Percentiles rank a stretch among this genome's conserved stretches.
phyloP scores from a whole-genome alignment of 2,888 invertebrate genomes.

The Eupithecia centaureata region DNA sequence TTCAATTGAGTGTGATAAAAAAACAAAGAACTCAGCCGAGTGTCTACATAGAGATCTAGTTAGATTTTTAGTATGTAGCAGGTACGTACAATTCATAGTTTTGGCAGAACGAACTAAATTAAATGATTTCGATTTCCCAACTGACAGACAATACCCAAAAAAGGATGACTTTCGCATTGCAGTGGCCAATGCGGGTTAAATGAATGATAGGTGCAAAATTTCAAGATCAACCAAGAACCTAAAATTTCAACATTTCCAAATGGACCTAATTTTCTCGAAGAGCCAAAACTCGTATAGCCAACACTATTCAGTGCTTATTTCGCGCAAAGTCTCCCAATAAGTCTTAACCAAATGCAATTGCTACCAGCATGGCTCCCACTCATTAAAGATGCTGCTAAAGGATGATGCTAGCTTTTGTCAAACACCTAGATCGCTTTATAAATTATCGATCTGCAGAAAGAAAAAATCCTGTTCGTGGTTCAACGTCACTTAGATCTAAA shows the following conservation, averaged over 20 bases:
- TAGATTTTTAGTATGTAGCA: neutral
- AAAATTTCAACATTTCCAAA: neutral
- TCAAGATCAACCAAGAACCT: neutral
- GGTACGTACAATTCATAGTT: neutral
- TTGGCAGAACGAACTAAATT: neutral
- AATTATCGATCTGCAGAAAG: neutral
- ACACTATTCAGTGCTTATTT: slow-evolving; percentile 23
- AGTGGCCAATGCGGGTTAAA: neutral
- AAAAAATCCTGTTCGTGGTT: too few species aligned
- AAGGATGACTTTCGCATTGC: neutral
- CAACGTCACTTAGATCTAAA: too few species aligned
- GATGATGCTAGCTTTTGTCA: slow-evolving; percentile 16
- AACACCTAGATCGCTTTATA: slow-evolving; percentile 17
- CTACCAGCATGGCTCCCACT: slow-evolving; percentile 35
- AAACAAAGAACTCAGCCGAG: neutral
- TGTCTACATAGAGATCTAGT: neutral
- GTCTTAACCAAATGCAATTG: slow-evolving; percentile 37
- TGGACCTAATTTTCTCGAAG: neutral
- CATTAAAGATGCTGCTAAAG: slow-evolving; percentile 33
- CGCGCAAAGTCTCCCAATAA: slow-evolving; percentile 33
- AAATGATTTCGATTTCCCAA: neutral
- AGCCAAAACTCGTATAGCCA: slow-evolving; percentile 10
- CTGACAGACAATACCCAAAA: neutral
- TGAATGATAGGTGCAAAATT: neutral
- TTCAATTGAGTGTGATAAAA: neutral